Evolutionary conservation across 2,113 vertebrate species (phyloP).

Genomic region (Colinus virginianus): DNA sequence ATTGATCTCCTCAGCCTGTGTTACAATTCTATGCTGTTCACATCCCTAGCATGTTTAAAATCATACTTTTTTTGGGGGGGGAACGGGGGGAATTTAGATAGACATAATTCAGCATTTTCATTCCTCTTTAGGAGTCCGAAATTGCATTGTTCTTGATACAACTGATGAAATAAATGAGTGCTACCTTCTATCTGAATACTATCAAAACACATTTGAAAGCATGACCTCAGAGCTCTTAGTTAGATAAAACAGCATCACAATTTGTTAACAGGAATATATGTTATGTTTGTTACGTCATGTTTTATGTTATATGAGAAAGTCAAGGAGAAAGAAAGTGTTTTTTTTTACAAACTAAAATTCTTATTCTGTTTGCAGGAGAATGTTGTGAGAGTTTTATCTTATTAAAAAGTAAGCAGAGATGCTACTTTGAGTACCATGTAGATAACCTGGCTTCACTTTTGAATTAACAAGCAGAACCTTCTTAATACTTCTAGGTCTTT

Average conservation of each 20-base stretch:
- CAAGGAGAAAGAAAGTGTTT: not conserved
- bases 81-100: not conserved
- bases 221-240: not conserved
- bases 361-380: not conserved
- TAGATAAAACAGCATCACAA: not conserved
- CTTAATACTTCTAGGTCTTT: not conserved
- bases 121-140: not conserved
- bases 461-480: not conserved
- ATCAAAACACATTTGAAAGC: not conserved
- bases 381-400: not conserved
- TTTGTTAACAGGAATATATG: not conserved
- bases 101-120: not conserved
- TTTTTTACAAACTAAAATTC: not conserved
- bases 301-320: not conserved
- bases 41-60: not conserved
- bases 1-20: accelerated
- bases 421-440: not conserved
- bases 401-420: not conserved
- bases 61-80: not conserved
- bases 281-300: no score
- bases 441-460: not conserved
- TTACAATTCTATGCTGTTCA: not conserved
- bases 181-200: not conserved
- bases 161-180: not conserved
- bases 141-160: not conserved